Conservation (phyloP, 2,797 vertebrate species). For the Myotis planiceps region DNA sequence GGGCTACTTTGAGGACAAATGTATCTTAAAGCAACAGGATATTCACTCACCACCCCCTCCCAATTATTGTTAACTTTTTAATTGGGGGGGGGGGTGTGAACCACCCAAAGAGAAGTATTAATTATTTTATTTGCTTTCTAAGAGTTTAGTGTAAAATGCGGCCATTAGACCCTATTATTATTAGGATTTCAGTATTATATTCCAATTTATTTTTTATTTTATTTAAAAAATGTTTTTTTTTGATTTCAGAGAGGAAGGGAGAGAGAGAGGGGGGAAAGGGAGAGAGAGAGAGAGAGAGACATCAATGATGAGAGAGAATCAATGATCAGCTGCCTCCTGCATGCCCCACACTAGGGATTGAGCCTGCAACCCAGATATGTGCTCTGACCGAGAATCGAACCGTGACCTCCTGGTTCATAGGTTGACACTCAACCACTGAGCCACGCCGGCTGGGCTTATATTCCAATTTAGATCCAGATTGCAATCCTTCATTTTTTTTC, state of each 20-base stretch:
- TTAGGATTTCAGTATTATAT: neutral
- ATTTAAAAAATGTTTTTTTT: too few relatives aligned
- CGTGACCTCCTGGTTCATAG: too few relatives aligned
- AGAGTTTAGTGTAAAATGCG: neutral
- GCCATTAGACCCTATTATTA: neutral
- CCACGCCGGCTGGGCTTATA: neutral
- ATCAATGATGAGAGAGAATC: too few relatives aligned
- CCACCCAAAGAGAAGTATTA: neutral
- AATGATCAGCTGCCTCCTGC: too few relatives aligned
- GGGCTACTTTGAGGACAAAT: neutral
- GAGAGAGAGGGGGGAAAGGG: too few relatives aligned
- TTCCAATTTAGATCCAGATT: neutral
- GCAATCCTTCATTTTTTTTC: neutral
- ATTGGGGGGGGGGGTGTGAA: neutral
- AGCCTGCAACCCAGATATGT: too few relatives aligned
- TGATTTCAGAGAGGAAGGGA: too few relatives aligned
- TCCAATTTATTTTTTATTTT: neutral
- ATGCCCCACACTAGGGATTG: too few relatives aligned
- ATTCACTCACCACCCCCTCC: rapidly evolving
- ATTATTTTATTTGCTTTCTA: conserved; percentile 9
- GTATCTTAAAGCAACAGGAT: neutral
- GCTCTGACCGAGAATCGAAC: too few relatives aligned
- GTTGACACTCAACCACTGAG: too few relatives aligned
- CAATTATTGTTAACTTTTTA: conserved; percentile 9
- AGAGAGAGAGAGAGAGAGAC: too few relatives aligned